phyloP scores from a whole-genome alignment of 2,888 invertebrate species.

The Orchesellides sinensis region DNA sequence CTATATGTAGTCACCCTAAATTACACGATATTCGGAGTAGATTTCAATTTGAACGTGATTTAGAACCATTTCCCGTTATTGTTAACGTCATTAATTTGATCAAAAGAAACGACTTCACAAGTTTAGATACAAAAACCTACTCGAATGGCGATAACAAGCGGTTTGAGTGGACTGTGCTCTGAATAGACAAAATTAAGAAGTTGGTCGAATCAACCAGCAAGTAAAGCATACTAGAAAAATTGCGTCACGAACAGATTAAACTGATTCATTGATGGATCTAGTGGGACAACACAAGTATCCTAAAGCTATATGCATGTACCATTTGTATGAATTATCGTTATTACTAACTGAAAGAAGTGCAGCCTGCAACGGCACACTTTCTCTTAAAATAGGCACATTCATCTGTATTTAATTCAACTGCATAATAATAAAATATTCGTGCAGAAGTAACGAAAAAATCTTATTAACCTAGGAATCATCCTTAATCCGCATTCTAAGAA shows the following conservation, averaged over 20 bases:
- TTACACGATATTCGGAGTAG: too few relatives aligned
- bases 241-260: constrained; percentile 60
- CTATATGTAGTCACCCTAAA: too few relatives aligned
- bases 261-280: constrained; percentile 48
- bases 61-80: constrained; percentile 11
- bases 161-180: constrained; percentile 29
- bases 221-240: constrained; percentile 27
- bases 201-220: constrained; percentile 20
- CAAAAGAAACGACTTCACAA: neutral
- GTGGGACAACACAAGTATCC: constrained; percentile 48
- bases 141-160: constrained; percentile 20
- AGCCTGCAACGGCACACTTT: constrained; percentile 51
- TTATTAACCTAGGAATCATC: constrained; percentile 6
- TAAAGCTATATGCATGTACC: too few relatives aligned
- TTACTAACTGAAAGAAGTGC: too few relatives aligned
- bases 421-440: constrained; percentile 5
- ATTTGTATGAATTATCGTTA: too few relatives aligned
- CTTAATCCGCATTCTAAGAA: constrained; percentile 24
- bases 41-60: constrained; percentile 7
- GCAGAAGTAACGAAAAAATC: constrained; percentile 10
- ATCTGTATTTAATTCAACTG: constrained; percentile 2
- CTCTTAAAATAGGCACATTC: constrained; percentile 24
- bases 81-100: constrained; percentile 41
- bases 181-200: constrained; percentile 31
- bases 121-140: constrained; percentile 12